Evolutionary conservation across 2,797 vertebrate genomes (phyloP).

Genomic region (Squalus acanthias): DNA sequence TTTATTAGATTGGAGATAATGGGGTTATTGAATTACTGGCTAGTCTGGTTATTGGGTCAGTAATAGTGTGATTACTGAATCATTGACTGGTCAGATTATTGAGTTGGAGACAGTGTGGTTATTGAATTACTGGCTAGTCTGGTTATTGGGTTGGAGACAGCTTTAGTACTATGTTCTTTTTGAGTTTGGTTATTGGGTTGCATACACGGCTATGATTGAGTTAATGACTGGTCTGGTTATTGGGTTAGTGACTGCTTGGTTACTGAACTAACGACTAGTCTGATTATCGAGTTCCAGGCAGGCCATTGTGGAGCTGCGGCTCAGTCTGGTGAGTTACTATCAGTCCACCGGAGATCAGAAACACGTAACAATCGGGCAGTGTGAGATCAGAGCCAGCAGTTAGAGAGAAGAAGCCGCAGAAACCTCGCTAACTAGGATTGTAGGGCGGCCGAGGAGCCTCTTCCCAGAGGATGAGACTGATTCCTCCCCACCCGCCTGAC

Average conservation of each 20-base stretch:
- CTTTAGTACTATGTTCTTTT: not conserved
- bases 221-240: not conserved
- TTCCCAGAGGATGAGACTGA: not conserved
- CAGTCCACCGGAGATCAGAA: not conserved
- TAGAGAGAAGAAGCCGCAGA: not conserved
- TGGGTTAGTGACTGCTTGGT: not conserved
- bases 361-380: not conserved
- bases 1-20: no score
- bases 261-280: not conserved
- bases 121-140: not conserved
- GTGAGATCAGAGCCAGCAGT: not conserved
- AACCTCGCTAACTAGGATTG: no score
- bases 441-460: not conserved
- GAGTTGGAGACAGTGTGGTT: no score
- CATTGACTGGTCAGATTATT: no score
- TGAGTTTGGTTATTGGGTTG: not conserved
- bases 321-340: not conserved
- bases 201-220: not conserved
- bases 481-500: not conserved
- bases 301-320: not conserved
- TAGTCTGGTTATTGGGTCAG: no score
- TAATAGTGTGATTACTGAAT: no score
- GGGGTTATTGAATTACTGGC: no score
- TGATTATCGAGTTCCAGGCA: not conserved
- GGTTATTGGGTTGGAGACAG: not conserved